Evolutionary conservation across 1,140 invertebrate genomes (phyloP), one percentile per base, ranked within the genome.

Genomic region (Papilio polyxenes): DNA sequence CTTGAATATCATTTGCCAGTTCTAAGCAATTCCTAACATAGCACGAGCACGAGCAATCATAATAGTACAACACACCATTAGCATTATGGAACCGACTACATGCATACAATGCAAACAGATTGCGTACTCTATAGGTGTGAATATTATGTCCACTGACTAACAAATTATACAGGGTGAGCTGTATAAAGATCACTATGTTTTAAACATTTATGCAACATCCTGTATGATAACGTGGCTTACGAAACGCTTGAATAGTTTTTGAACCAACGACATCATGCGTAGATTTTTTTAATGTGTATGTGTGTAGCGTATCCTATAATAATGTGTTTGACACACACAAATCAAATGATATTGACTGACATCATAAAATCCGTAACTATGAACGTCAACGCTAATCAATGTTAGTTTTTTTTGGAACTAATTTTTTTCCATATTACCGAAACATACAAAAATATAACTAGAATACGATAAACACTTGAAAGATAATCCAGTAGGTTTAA

Each of bases 61-160:
- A 83, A 80, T 83, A 69, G 83, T 81, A 44, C 83, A 83, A 79
- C 76, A 72, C 59, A 49, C 51, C 56, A 83, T 83, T 83, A 83
- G 80, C 80, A 81, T 83, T 65, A 76, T 62, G 80, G 80, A 81
- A 81, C 80, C 78, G 80, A 80, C 74, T 75, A 44, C 77, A 79
- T 79, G 49, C 75, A 77, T 77, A 53, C 49, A 62, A 79, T 76
- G 48, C 75, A 76, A 62, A 79, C 53, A 78, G 15, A 79, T 79
- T 37, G 20, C 49, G 48, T 31, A 62, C 53, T 31, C 23, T 62
- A 53, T 78, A 79, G 51, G 77, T 79, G 77, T 62, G 53, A 79
- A 77, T 77, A 31, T 31, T 31, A 77, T 77, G 77, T 79, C 53
- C 77, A 79, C 77, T 62, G 77, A 44, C 76, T 78, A 37, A 78